Conservation (phyloP, 2,113 vertebrate genomes). For the Saiga tatarica region DNA sequence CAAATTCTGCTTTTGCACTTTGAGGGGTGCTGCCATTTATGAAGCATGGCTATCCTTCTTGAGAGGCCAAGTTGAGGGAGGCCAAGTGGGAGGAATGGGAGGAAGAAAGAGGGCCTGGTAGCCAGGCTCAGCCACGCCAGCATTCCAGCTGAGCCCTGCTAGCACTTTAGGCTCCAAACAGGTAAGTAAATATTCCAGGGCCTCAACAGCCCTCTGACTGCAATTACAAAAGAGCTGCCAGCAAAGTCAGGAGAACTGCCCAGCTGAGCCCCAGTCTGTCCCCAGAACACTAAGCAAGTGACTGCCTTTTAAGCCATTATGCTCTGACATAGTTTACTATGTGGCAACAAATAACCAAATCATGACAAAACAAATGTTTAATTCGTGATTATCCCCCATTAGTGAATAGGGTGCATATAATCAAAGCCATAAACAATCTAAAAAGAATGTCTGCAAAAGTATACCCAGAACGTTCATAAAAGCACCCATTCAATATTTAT, state of each 20-base stretch:
- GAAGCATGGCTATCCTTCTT: neutral
- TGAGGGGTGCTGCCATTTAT: neutral
- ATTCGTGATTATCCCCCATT: constrained; percentile 31
- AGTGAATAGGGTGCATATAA: neutral
- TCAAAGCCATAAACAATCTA: neutral
- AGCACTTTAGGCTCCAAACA: neutral
- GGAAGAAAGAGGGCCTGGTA: neutral
- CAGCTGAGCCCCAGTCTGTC: neutral
- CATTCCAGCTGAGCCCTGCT: neutral
- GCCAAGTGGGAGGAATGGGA: neutral
- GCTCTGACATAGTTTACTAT: neutral
- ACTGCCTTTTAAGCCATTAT: neutral
- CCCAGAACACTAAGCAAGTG: neutral
- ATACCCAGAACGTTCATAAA: constrained; percentile 28
- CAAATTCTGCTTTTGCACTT: neutral
- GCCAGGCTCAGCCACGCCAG: neutral
- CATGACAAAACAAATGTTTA: constrained; percentile 26
- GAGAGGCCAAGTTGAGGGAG: neutral
- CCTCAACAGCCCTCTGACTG: neutral
- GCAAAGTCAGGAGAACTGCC: neutral
- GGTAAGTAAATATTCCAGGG: neutral
- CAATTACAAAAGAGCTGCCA: neutral
- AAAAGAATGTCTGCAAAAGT: constrained; percentile 34
- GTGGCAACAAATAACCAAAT: neutral
- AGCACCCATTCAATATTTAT: constrained; percentile 10